Conservation (phyloP, 2,113 vertebrate genomes). For the Rallus limicola region DNA sequence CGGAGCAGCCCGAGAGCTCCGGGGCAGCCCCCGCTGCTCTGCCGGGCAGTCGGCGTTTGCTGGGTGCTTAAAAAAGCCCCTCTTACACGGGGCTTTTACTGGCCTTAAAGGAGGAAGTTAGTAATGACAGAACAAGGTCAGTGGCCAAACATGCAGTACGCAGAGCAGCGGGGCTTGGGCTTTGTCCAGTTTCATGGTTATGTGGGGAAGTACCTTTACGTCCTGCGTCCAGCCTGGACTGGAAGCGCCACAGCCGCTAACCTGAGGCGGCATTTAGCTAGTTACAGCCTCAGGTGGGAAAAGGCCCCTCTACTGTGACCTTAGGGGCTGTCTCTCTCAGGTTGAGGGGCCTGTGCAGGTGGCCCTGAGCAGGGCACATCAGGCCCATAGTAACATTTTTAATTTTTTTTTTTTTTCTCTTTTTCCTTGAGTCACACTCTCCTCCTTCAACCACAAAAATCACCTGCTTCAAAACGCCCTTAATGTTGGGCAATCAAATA, state of each 20-base stretch:
- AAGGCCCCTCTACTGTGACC: background rate
- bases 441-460: background rate
- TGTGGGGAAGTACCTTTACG: fast-evolving
- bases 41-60: no score
- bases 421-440: background rate
- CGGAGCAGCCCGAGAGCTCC: no score
- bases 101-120: background rate
- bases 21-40: no score
- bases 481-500: background rate
- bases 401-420: background rate
- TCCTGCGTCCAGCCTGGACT: fast-evolving
- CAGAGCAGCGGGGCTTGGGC: no score
- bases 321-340: background rate
- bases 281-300: background rate
- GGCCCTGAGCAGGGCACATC: no score
- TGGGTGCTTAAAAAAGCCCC: no score
- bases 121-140: background rate
- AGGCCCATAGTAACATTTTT: no score
- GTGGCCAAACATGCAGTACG: fast-evolving
- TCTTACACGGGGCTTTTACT: no score
- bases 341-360: no score
- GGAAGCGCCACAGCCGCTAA: fast-evolving
- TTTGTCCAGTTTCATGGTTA: background rate
- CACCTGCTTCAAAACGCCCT: background rate
- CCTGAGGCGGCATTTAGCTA: background rate